Evolutionary conservation across 2,113 vertebrate genomes (phyloP), one percentile per base, ranked within the genome.

Genomic region (Columba livia): DNA sequence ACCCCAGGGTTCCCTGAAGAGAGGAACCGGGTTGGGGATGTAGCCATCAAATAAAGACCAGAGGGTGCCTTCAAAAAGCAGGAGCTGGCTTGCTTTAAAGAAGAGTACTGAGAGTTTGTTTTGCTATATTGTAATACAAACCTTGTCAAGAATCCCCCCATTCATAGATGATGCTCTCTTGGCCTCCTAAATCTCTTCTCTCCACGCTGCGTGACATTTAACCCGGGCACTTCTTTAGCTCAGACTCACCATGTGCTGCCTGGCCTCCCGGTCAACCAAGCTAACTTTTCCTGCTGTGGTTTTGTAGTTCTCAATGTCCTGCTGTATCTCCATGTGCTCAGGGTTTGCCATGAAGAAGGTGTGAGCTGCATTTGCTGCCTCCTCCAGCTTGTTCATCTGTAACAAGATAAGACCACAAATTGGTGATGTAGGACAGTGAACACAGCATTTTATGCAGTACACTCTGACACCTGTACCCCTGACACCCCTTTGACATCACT

Each of bases 301-400:
- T 95, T 98, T 98, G 96, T 99, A 99, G 91, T 99, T 98, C 96
- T 99, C 98, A 1, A 99, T 97, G 96, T 99, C 97, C 83, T 99
- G 98, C 65, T 98, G 98, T 97, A 99, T 98, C 97, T 99, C 99
- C 97, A 99, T 98, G 88, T 99, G 99, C 93, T 99, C 99, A 1
- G 99, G 99, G 93, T 99, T 99, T 77, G 99, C 99, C 97, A 99
- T 98, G 96, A 99, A 99, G 96, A 99, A 99, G 0, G 99, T 99
- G 81, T 99, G 99, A 66, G 99, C 99, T 12, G 99, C 99, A 4
- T 99, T 98, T 11, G 98, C 98, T 31, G 99, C 99, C 89, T 99
- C 98, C 42, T 99, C 98, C 53, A 98, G 89, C 75, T 98, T 98
- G 93, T 99, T 98, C 78, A 99, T 84, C 99, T 99, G 71, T 31